Evolutionary conservation across 92 coral and sea anemone genomes (phyloP).

Genomic region (Porites divaricata): DNA sequence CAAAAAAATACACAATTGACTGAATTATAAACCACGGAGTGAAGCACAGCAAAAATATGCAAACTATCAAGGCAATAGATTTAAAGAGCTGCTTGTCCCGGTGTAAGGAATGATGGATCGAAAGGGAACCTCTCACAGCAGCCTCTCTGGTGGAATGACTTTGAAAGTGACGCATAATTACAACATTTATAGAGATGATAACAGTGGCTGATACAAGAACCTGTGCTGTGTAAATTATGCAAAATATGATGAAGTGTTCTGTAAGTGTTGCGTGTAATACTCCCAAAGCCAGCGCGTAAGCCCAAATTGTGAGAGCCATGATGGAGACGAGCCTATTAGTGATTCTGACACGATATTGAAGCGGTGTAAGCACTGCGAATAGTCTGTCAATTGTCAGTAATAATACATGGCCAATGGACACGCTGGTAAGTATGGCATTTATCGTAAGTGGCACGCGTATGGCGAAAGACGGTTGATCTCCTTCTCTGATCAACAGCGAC

Average conservation of each 20-base stretch:
- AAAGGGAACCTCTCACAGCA: too few relatives aligned
- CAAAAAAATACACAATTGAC: neutral
- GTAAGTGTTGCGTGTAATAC: constrained; percentile 3
- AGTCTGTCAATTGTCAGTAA: constrained; percentile 47
- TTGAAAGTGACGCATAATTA: constrained; percentile 1
- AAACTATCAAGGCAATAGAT: constrained; percentile 13
- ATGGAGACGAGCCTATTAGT: constrained; percentile 12
- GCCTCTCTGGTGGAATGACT: neutral
- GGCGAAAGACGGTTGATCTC: neutral
- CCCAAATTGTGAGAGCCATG: constrained; percentile 23
- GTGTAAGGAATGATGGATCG: constrained; percentile 5
- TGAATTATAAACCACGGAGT: constrained; percentile 12
- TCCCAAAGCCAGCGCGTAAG: constrained; percentile 33
- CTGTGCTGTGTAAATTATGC: constrained; percentile 18
- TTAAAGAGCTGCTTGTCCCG: constrained; percentile 12
- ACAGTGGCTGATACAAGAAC: neutral
- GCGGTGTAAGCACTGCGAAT: constrained; percentile 36
- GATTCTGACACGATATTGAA: constrained; percentile 34
- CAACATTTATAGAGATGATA: neutral
- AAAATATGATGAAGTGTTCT: neutral
- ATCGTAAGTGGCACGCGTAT: constrained; percentile 13
- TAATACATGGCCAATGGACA: constrained; percentile 32
- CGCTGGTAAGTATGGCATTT: constrained; percentile 14
- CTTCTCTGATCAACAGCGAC: constrained; percentile 8
- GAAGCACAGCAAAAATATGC: neutral